Evolutionary conservation across 2,797 vertebrate species (phyloP), one percentile per base, ranked within the genome.

Genomic region (Kryptopterus vitreolus): DNA sequence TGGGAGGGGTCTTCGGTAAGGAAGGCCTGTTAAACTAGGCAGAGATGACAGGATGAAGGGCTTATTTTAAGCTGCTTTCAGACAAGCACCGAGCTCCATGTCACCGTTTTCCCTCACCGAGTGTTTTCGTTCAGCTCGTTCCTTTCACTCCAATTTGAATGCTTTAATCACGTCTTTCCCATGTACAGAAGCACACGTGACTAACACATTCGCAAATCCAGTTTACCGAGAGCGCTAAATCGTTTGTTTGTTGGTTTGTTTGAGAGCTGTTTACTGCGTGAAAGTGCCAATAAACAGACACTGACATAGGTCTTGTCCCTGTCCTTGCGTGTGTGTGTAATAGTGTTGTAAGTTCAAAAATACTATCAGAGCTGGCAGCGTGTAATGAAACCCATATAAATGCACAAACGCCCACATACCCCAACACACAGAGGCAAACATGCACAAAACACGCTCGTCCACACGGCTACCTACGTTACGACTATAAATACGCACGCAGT

Each of bases 321-420:
- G 10, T 48, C 38, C 38, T 43, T 9, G 82, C 78, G 79, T 58
- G 80, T 59, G 50, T 74, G 48, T 59, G 38, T 43, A 43, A 43
- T 76, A 81, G 85, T 86, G 78, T 80, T 88, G 79, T 88, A 87
- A 50, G 38, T 87, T 88, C 87, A 91, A 91, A 89, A 91, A 82
- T 84, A 90, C 88, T 88, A 84, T 88, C 82, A 89, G 89, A 91
- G 89, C 79, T 77, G 74, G 55, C 57, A 82, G 85, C 73, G 72
- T 84, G 86, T 88, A 75, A 80, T 46, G 7, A 85, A 86, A 86
- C 84, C 90, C 81, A 87, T 83, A 87, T 76, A 84, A 87, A 86
- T 68, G n/a, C 71, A 77, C 82, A 87, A 80, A 48, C 33, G 86
- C 81, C 52, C 16, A 70, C 62, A 46, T 43, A 63, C 18, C 69